Base-by-base conservation (phyloP, 2,888 invertebrate species). In the Morpho achilles region DNA sequence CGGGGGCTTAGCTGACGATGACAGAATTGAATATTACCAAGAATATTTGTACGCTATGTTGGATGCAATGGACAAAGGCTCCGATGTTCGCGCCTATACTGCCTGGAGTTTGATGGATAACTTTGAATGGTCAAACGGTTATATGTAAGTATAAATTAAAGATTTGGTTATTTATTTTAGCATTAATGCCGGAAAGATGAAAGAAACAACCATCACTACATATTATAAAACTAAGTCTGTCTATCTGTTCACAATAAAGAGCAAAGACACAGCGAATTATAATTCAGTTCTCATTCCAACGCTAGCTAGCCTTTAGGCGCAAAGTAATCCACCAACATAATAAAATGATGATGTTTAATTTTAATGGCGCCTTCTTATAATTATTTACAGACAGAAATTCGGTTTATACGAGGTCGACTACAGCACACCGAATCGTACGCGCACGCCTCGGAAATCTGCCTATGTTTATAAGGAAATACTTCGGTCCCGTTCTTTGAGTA, bases 381-480 rank as follows among this genome's bases (percentile, higher is more conserved):
- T 49, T 22, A 8, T 52, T 68, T 65, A 9, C 73, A 93, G 93
- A 2, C 82, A 91, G 65, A 87, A 88, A 65, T 95, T 94, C 76
- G 95, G 95, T 7, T 66, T 95, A 5, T 93, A 93, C 69, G 82
- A 91, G 54, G 93, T 95, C 1, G 92, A 95, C 75, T 94, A 93
- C 74, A 77, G 80, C 9, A 91, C 91, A 67, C 87, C 92, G 0
- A 77, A 84, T 7, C 91, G 93, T 66, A 86, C 91, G n/a, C 91
- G 95, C 69, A 92, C 88, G 3, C 91, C 93, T 0, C 94, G 94
- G 75, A 81, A 82, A 44, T 95, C 95, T 0, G 91, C 91, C 0
- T 67, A 77, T 57, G 87, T 91, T 69, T 92, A 87, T 70, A 89
- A 86, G 68, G 76, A 88, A 45, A 78, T 93, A 43, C 79, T 92